phyloP scores from a whole-genome alignment of 2,797 vertebrate genomes.

The Ctenosaura bakeri region DNA sequence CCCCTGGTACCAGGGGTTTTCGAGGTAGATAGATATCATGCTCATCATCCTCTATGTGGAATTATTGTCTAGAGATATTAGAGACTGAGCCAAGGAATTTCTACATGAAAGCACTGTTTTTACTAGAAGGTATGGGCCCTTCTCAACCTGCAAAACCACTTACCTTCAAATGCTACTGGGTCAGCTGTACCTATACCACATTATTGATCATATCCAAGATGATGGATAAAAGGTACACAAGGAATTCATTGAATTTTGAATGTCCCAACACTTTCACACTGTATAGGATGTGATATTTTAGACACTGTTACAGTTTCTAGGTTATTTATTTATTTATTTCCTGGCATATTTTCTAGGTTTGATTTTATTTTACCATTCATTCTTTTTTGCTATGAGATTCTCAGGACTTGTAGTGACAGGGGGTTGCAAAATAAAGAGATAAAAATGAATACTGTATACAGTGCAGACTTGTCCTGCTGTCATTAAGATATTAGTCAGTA shows the following conservation, averaged over 20 bases:
- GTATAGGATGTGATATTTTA: background rate
- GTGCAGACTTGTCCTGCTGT: background rate
- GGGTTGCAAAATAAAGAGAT: background rate
- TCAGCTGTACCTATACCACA: background rate
- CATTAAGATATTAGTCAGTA: background rate
- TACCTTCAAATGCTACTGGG: background rate
- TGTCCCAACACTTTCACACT: background rate
- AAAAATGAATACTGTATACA: background rate
- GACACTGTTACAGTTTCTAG: background rate
- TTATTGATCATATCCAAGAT: background rate
- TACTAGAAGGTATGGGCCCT: background rate
- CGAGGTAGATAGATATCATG: background rate
- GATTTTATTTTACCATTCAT: background rate
- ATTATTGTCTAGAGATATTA: background rate
- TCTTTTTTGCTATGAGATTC: background rate
- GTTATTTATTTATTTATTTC: background rate
- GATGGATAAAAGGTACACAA: background rate
- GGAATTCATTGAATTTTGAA: background rate
- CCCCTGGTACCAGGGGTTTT: background rate
- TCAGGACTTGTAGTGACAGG: background rate
- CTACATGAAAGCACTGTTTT: background rate
- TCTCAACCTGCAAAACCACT: background rate
- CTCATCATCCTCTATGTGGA: background rate
- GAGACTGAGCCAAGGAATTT: background rate
- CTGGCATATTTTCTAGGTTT: background rate